Evolutionary conservation across 30 jellyfish, hydroid and myxozoan species (phyloP), one percentile per base, ranked within the genome.

Genomic region (Hydractinia echinata): DNA sequence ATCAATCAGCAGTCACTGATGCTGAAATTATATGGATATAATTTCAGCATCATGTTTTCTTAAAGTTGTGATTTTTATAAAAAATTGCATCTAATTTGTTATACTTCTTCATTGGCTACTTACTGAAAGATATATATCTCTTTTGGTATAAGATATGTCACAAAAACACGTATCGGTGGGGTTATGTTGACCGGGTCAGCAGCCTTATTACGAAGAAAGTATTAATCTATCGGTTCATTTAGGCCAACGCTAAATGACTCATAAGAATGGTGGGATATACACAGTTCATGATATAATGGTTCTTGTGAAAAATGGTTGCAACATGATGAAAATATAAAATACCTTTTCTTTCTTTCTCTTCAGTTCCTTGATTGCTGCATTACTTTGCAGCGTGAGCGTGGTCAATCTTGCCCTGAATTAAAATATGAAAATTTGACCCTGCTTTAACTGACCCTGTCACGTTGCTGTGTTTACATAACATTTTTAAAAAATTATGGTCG

Each of bases 321-420:
- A 11, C 52, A 68, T 1, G 1, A 3, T 58, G 18, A 58, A 11
- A 3, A 58, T 16, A 58, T 49, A n/a, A 10, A 16, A 14, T 71
- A 89, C 97, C 93, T 85, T 73, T 67, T 90, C 97, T 61, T 90
- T 85, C 79, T 85, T 90, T 54, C 88, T 79, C 64, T 74, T 77
- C 69, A 90, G 68, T 71, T 85, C 94, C 72, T 90, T 90, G 69
- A 90, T 64, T 4, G 93, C 95, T 11, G 87, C 54, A 51, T 90
- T 90, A 67, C 97, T 90, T 61, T 84, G 97, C 30, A 90, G 66
- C 7, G 95, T 90, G 53, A 90, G 76, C 1, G 89, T 67, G 10
- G 97, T 90, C 56, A 90, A 56, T 8, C 91, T 93, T 5, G 84
- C 62, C 79, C 97, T 90, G 76, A 18, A 54, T 71, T 8, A 68